Conservation (phyloP, 2,888 invertebrate genomes). For the Allygus modestus region DNA sequence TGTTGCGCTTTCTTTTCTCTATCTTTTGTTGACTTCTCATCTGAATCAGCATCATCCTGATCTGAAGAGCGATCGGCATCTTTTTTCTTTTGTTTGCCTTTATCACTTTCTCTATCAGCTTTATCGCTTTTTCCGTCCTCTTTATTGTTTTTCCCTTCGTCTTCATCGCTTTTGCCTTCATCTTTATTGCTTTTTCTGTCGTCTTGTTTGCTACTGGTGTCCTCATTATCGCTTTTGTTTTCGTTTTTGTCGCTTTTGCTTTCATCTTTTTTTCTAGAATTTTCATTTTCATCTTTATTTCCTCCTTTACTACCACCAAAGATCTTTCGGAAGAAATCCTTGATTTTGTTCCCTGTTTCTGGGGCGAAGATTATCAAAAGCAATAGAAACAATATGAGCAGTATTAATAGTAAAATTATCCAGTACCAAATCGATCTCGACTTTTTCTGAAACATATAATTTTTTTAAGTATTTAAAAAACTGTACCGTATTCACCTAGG, state of each 20-base stretch:
- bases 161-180: too few species aligned
- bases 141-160: too few species aligned
- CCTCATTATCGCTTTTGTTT: not conserved
- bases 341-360: not conserved
- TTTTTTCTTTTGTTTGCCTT: not conserved
- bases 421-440: not conserved
- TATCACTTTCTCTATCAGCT: not conserved
- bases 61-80: not conserved
- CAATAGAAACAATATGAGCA: not conserved
- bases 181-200: too few species aligned
- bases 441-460: not conserved
- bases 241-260: too few species aligned
- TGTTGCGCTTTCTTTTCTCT: too few species aligned
- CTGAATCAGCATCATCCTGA: not conserved
- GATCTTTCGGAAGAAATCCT: not conserved
- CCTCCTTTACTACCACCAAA: not conserved
- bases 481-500: too few species aligned
- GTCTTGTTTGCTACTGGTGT: too few species aligned
- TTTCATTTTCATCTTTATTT: not conserved
- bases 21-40: not conserved
- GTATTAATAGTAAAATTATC: not conserved
- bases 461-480: too few species aligned
- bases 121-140: too few species aligned
- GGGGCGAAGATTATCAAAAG: not conserved
- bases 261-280: not conserved